Conservation (phyloP, 1,140 invertebrate species). For the Stenopsyche tienmushanensis region DNA sequence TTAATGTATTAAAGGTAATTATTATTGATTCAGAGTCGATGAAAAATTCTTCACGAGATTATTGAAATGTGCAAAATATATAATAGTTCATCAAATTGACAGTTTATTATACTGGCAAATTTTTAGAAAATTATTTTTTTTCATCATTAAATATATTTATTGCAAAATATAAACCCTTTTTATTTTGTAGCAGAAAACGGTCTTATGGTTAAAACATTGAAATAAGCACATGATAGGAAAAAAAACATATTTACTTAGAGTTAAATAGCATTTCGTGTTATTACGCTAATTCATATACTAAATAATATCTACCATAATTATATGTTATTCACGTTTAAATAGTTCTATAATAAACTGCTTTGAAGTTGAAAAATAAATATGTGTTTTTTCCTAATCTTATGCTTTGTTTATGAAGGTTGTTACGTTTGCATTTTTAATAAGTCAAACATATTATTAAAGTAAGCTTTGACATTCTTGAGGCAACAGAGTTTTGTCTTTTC, state of each 20-base stretch:
- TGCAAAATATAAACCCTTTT: not conserved
- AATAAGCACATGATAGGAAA: conserved; percentile 13
- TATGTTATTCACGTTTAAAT: not conserved
- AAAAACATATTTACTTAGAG: conserved; percentile 21
- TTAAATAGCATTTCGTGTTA: not conserved
- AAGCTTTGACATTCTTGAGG: conserved; percentile 8
- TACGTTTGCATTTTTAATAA: conserved; percentile 10
- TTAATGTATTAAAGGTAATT: too few relatives aligned
- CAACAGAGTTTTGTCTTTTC: not conserved
- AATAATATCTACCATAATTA: not conserved
- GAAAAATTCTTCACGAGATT: too few relatives aligned
- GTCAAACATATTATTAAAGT: not conserved
- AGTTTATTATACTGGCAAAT: too few relatives aligned
- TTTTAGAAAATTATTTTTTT: not conserved
- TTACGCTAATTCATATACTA: not conserved
- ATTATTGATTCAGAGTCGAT: too few relatives aligned
- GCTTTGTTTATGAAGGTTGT: conserved; percentile 9
- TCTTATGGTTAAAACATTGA: conserved; percentile 13
- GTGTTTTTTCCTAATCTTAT: conserved; percentile 22
- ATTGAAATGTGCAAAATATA: too few relatives aligned
- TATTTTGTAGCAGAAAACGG: not conserved
- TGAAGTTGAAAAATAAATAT: conserved; percentile 7
- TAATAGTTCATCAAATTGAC: too few relatives aligned
- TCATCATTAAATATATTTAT: not conserved
- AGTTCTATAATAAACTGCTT: not conserved